Percentiles rank a stretch among this genome's conserved stretches.
These are phyloP conservation scores for Tryphoninae sp. DNA, from an alignment of 2,888 invertebrate species.

Conservation along the genomic window DNA sequence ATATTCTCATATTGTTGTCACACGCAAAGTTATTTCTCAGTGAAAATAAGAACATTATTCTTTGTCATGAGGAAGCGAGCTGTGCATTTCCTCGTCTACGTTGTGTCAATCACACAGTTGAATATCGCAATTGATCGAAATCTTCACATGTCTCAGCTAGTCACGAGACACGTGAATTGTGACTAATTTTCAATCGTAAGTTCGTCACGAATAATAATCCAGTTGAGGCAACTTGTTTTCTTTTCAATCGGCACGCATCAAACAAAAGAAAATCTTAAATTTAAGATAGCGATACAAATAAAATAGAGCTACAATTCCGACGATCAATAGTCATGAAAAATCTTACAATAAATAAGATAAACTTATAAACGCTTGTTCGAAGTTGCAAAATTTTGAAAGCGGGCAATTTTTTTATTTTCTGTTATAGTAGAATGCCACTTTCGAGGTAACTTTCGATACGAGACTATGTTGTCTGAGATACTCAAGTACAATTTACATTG, in stretches of 20 bases:
- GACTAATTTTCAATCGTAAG: neutral
- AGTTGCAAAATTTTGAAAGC: constrained; percentile 22
- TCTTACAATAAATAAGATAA: constrained; percentile 44
- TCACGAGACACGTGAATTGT: neutral
- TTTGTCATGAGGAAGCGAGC: constrained; percentile 16
- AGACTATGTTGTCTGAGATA: neutral
- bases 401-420: constrained; percentile 17
- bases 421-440: constrained; percentile 17
- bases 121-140: neutral
- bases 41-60: constrained; percentile 35
- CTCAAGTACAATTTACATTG: neutral
- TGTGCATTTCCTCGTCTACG: neutral
- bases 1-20: constrained; percentile 30
- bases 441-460: neutral
- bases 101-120: neutral
- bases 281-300: constrained; percentile 18
- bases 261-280: constrained; percentile 7
- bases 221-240: neutral
- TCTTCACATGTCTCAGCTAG: neutral
- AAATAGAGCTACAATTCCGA: constrained; percentile 30
- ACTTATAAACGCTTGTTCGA: constrained; percentile 47
- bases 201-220: neutral
- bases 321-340: constrained; percentile 37
- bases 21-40: neutral
- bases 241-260: neutral